Percentiles rank a stretch among this genome's conserved stretches.
These are phyloP conservation scores for Vulpes vulpes DNA, from an alignment of 2,113 vertebrate genomes.

Conservation along the genomic window DNA sequence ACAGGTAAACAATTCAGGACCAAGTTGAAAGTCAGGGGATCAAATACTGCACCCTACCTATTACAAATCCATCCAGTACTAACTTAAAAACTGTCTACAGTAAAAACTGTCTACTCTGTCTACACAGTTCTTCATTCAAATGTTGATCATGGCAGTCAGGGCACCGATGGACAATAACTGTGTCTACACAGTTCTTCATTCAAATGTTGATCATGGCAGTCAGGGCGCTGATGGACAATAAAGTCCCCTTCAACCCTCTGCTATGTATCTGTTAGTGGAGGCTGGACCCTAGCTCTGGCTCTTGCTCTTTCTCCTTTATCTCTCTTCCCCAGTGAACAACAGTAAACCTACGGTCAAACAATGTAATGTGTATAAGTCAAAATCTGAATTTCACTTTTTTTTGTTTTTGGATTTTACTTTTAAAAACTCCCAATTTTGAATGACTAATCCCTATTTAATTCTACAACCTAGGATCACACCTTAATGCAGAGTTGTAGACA, in stretches of 20 bases:
- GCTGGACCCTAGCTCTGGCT: neutral
- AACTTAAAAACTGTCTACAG: neutral
- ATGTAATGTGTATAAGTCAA: constrained; percentile 33
- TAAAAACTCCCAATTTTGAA: constrained; percentile 13
- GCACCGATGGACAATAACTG: neutral
- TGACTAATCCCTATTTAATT: constrained; percentile 51
- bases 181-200: constrained; percentile 3
- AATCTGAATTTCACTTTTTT: constrained; percentile 42
- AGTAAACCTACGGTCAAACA: neutral
- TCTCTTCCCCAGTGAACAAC: constrained; percentile 11
- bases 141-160: neutral
- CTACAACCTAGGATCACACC: neutral
- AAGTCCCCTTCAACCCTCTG: neutral
- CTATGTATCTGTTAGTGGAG: neutral
- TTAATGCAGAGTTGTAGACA: neutral
- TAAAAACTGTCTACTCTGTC: neutral
- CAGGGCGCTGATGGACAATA: neutral
- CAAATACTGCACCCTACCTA: neutral
- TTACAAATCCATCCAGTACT: constrained; percentile 52
- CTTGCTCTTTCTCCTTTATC: neutral
- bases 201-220: neutral
- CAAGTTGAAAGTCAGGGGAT: constrained; percentile 43
- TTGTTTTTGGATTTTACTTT: constrained; percentile 47
- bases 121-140: constrained; percentile 24
- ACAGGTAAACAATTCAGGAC: constrained; percentile 23